Percentiles rank a stretch among this genome's conserved stretches.
phyloP scores from a whole-genome alignment of 1,140 invertebrate species.

The Listronotus bonariensis region DNA sequence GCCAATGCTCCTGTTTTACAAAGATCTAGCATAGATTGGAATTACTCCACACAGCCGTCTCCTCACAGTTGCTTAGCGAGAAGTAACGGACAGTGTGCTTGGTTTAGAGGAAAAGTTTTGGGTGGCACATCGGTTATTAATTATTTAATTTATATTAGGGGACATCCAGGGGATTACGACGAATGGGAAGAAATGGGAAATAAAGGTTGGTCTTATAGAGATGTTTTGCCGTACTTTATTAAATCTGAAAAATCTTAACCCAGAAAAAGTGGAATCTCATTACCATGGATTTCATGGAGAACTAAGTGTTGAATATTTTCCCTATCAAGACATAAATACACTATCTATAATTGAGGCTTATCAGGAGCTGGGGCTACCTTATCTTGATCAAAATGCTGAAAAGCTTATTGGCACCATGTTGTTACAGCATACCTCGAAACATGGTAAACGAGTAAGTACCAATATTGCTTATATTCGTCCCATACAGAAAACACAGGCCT shows the following conservation, averaged over 20 bases:
- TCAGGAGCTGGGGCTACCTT: conserved; percentile 62
- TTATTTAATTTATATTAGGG: conserved; percentile 63
- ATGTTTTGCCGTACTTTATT: conserved; percentile 61
- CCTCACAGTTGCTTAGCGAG: conserved; percentile 57
- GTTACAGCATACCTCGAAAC: conserved; percentile 61
- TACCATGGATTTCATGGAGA: conserved; percentile 65
- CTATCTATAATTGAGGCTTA: conserved; percentile 63
- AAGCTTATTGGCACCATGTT: conserved; percentile 64
- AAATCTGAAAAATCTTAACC: conserved; percentile 60
- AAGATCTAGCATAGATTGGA: conserved; percentile 64
- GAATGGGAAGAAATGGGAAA: conserved; percentile 59
- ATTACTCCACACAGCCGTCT: conserved; percentile 62
- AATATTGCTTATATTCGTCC: conserved; percentile 76
- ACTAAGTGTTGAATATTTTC: conserved; percentile 65
- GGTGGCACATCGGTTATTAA: conserved; percentile 62
- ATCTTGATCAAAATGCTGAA: conserved; percentile 62
- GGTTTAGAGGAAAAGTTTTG: conserved; percentile 60
- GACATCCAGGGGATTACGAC: conserved; percentile 60
- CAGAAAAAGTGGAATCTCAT: conserved; percentile 55
- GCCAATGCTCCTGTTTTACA: conserved; percentile 64
- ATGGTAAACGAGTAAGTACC: conserved; percentile 71
- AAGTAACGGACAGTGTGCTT: conserved; percentile 55
- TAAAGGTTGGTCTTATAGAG: conserved; percentile 59
- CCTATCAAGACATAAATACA: conserved; percentile 64
- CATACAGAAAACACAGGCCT: conserved; percentile 64